These are phyloP conservation scores for Monochamus alternatus DNA, from an alignment of 2,888 invertebrate species.

Conservation along the genomic window DNA sequence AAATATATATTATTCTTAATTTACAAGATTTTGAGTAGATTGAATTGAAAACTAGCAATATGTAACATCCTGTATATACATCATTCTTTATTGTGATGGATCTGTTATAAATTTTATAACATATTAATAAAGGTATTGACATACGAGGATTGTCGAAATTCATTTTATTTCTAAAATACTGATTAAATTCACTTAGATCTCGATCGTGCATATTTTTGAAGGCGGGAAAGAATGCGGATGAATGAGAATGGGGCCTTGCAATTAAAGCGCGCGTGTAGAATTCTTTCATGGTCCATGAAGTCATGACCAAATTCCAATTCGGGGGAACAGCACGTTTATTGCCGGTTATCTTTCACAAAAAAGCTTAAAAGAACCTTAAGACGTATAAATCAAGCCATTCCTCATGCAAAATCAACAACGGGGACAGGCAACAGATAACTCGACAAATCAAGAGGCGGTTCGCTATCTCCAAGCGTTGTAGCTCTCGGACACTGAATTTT, in stretches of 20 bases:
- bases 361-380: constrained; percentile 39
- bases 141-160: too few relatives aligned
- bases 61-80: too few relatives aligned
- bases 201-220: constrained; percentile 61
- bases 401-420: constrained; percentile 66
- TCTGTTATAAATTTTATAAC: too few relatives aligned
- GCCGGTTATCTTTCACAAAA: constrained; percentile 55
- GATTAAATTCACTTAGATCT: constrained; percentile 50
- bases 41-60: too few relatives aligned
- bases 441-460: constrained; percentile 65
- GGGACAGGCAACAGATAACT: constrained; percentile 66
- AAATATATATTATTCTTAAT: too few relatives aligned
- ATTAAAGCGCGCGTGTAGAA: constrained; percentile 63
- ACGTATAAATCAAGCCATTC: constrained; percentile 56
- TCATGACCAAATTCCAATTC: constrained; percentile 61
- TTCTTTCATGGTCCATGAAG: constrained; percentile 58
- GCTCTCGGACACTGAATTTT: constrained; percentile 66
- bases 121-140: too few relatives aligned
- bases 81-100: too few relatives aligned
- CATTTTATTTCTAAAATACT: not conserved
- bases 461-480: constrained; percentile 60
- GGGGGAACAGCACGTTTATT: constrained; percentile 57
- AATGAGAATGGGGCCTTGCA: constrained; percentile 57
- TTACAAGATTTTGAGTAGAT: too few relatives aligned
- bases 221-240: constrained; percentile 61